Evolutionary conservation across 2,888 invertebrate species (phyloP).

Genomic region (Eueremaeus valkanovi): DNA sequence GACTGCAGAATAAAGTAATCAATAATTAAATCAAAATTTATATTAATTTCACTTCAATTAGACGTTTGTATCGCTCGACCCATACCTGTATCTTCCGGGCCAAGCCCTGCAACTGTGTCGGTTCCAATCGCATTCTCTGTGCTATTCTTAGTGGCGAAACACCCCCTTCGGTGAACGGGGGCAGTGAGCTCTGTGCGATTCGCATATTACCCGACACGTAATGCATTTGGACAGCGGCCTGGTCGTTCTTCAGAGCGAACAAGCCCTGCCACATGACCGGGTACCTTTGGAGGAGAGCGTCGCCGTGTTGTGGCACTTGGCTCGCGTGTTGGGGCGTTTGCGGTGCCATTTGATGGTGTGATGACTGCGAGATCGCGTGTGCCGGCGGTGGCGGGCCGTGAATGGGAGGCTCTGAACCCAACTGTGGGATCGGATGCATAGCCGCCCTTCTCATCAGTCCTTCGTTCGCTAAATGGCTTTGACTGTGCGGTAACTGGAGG

Average conservation of each 20-base stretch:
- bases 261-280: slow-evolving; percentile 97
- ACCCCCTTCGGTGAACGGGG: slow-evolving; percentile 70
- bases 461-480: slow-evolving; percentile 25
- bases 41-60: too few relatives aligned
- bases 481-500: slow-evolving; percentile 14
- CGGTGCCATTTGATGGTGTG: slow-evolving; percentile 59
- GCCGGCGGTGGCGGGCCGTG: slow-evolving; percentile 46
- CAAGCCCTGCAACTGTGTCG: slow-evolving; percentile 90
- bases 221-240: slow-evolving; percentile 97
- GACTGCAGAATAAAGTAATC: slow-evolving; percentile 60
- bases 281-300: slow-evolving; percentile 65
- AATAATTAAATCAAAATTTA: not conserved
- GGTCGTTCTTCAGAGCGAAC: slow-evolving; percentile 90
- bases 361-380: slow-evolving; percentile 54
- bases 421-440: slow-evolving; percentile 40
- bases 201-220: slow-evolving; percentile 89
- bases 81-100: slow-evolving; percentile 81
- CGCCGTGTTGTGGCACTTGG: slow-evolving; percentile 73
- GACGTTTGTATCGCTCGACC: not conserved
- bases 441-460: slow-evolving; percentile 28
- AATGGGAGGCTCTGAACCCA: slow-evolving; percentile 43
- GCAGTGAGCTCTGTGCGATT: slow-evolving; percentile 82
- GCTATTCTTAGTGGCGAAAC: slow-evolving; percentile 84
- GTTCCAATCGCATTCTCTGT: slow-evolving; percentile 95
- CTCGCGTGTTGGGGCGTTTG: slow-evolving; percentile 68